phyloP scores from a whole-genome alignment of 2,113 vertebrate species.

The Aldabrachelys gigantea region DNA sequence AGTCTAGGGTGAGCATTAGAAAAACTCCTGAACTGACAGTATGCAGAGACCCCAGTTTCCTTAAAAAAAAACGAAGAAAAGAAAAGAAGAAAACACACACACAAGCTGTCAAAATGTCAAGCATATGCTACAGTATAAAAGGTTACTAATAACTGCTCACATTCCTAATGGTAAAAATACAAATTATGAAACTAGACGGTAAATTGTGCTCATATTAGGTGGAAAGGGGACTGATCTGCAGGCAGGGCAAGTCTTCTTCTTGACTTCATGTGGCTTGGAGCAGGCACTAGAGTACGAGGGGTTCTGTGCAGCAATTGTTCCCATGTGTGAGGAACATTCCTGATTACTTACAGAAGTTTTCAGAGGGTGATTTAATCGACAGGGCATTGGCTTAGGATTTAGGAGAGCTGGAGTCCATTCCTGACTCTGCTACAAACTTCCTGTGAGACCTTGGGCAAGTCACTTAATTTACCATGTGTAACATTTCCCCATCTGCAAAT shows the following conservation, averaged over 20 bases:
- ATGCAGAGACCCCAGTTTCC: not conserved
- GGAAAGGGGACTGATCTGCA: not conserved
- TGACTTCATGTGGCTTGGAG: not conserved
- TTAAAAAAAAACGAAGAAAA: not conserved
- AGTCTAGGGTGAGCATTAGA: slow-evolving; percentile 7
- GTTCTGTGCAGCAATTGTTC: rapidly evolving
- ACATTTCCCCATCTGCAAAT: not conserved
- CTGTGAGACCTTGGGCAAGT: not conserved
- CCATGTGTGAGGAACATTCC: not conserved
- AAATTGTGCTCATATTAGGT: not conserved
- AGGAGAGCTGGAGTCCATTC: not conserved
- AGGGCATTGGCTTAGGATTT: not conserved
- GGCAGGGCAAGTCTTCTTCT: not conserved
- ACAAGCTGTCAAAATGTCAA: not conserved
- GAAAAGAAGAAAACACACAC: not conserved
- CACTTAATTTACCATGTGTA: not conserved
- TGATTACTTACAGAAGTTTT: not conserved
- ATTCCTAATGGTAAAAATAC: not conserved
- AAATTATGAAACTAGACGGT: not conserved
- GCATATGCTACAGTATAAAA: not conserved
- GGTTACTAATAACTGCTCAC: not conserved
- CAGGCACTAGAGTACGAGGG: not conserved
- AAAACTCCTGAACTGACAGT: not conserved
- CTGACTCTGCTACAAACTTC: not conserved
- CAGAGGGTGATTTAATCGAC: rapidly evolving